phyloP scores from a whole-genome alignment of 2,888 invertebrate genomes.

The Parapristionchus giblindavisi region DNA sequence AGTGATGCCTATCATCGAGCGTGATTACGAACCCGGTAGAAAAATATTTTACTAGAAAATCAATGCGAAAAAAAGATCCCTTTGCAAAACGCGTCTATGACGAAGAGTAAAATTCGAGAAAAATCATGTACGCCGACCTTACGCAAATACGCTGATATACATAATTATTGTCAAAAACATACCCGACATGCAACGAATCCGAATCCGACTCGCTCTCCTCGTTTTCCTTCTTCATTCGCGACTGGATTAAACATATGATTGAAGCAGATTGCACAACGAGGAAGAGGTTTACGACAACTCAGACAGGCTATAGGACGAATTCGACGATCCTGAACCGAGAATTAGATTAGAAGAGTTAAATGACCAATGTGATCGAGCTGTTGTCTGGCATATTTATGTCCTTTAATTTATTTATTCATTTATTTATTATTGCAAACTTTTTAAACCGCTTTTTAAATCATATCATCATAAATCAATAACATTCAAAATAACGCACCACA shows the following conservation, averaged over 20 bases:
- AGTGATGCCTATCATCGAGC: no score
- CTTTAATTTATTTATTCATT: background rate
- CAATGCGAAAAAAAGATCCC: no score
- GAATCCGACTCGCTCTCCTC: constrained; percentile 32
- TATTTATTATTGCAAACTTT: no score
- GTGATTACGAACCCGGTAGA: no score
- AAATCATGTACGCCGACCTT: no score
- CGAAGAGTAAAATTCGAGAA: no score
- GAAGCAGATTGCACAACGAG: constrained; percentile 34
- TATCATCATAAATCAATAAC: background rate
- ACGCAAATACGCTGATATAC: no score
- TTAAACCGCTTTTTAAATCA: no score
- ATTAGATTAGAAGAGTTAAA: background rate
- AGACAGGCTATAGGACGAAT: constrained; percentile 31
- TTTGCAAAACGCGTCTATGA: no score
- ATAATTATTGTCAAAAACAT: background rate
- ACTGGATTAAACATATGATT: constrained; percentile 27
- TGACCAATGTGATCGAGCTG: background rate
- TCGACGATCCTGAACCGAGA: constrained; percentile 21
- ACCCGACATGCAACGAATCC: constrained; percentile 34
- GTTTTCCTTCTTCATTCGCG: constrained; percentile 5
- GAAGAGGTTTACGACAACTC: constrained; percentile 21
- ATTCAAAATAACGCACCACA: constrained; percentile 11
- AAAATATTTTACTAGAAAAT: no score
- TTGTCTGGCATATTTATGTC: background rate